Evolutionary conservation across 1,140 invertebrate species (phyloP).

Genomic region (Orius insidiosus): DNA sequence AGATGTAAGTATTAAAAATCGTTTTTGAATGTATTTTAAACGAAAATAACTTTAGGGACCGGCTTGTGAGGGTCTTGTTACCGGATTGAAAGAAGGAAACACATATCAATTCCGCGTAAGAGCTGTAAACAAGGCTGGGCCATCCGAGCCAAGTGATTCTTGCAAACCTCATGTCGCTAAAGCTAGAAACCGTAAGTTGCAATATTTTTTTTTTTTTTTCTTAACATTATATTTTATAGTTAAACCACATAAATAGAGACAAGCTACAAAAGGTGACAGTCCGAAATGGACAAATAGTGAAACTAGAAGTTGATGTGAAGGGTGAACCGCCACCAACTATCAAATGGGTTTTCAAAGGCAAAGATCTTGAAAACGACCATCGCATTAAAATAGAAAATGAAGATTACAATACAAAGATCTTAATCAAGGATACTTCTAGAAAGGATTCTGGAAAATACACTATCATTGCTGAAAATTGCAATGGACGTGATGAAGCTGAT

Average conservation of each 20-base stretch:
- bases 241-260: conserved; percentile 82
- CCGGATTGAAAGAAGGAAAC: conserved; percentile 77
- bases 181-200: conserved; percentile 62
- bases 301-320: conserved; percentile 83
- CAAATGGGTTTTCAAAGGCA: conserved; percentile 67
- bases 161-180: conserved; percentile 78
- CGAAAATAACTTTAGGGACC: conserved; percentile 35
- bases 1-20: conserved; percentile 30
- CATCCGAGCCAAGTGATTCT: conserved; percentile 72
- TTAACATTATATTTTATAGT: conserved; percentile 34
- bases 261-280: conserved; percentile 78
- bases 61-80: conserved; percentile 61
- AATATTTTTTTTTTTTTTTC: conserved; percentile 26
- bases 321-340: conserved; percentile 89
- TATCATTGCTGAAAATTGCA: conserved; percentile 77
- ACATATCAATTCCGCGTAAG: conserved; percentile 83
- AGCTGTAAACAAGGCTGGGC: conserved; percentile 88
- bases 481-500: conserved; percentile 82
- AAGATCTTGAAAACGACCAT: conserved; percentile 38
- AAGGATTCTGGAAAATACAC: conserved; percentile 81
- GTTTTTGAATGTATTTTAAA: conserved; percentile 10
- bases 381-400: conserved; percentile 71
- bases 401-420: conserved; percentile 81
- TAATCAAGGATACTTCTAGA: conserved; percentile 59
- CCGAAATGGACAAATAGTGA: conserved; percentile 76